Evolutionary conservation across 2,113 vertebrate species (phyloP).

Genomic region (Tringa solitaria): DNA sequence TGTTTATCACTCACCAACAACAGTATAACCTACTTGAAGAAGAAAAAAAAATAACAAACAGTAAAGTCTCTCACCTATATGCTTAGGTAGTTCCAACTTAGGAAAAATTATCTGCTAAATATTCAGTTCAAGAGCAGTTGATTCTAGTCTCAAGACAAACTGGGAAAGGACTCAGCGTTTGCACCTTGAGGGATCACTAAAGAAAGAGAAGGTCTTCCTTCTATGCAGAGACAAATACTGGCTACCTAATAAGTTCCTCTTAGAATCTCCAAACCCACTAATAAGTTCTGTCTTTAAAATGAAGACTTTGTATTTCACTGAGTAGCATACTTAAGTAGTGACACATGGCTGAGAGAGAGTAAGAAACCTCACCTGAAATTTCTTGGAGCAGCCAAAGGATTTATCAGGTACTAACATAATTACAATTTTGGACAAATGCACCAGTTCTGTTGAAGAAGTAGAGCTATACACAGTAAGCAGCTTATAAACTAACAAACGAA

Average conservation of each 20-base stretch:
- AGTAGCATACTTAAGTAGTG: not conserved
- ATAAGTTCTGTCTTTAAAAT: not conserved
- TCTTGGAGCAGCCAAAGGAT: not conserved
- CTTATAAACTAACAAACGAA: not conserved
- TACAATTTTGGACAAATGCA: not conserved
- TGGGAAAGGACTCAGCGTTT: not conserved
- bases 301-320: not conserved
- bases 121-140: not conserved
- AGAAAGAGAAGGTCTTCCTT: not conserved
- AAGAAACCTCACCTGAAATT: not conserved
- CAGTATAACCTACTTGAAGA: not conserved
- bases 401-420: not conserved
- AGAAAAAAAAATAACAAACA: not conserved
- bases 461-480: not conserved
- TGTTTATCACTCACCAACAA: not conserved
- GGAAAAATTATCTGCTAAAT: not conserved
- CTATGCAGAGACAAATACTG: not conserved
- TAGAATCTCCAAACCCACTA: not conserved
- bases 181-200: not conserved
- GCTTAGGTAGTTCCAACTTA: not conserved
- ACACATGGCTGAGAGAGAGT: not conserved
- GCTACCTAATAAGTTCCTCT: not conserved
- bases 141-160: not conserved
- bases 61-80: not conserved
- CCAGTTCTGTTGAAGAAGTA: not conserved